Base-by-base conservation (phyloP, 2,113 vertebrate genomes). In the Lontra canadensis region DNA sequence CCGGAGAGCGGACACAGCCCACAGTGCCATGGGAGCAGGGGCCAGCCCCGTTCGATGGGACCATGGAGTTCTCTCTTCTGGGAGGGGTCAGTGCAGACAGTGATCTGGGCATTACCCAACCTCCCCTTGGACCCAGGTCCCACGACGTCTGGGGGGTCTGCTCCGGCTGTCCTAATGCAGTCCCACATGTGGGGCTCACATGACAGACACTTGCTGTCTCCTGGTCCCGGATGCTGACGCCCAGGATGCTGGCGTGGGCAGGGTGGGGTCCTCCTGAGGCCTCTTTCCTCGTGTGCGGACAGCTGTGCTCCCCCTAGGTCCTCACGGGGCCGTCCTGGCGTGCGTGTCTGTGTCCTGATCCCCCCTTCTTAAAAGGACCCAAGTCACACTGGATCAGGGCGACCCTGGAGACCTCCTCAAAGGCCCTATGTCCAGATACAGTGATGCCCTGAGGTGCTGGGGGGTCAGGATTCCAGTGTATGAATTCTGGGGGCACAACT, bases 11-110 rank as follows among this genome's bases (percentile, higher is more conserved):
- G 63, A 29, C 17, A 0, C 29, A 3, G 39, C 65, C 25, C 12
- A 0, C 11, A 2, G 9, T 1, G 25, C 4, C 17, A 0, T n/a
- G 1, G 0, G 5, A 18, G 29, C 59, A 6, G 63, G 1, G 90
- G 47, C 73, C 7, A 1, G 20, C 34, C 3, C 2, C 0, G 36
- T 7, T 42, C 36, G 7, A 9, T 0, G 0, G 49, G 71, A 3
- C 49, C 0, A 0, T 8, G 4, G 2, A 1, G 20, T 3, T 25
- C 14, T 23, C 36, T 18, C 13, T 29, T 4, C 4, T 6, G 4
- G 2, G 0, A 25, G n/a, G 15, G 7, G 20, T 78, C 34, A 6
- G n/a, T 57, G 10, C 14, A 29, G n/a, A 61, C 0, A 13, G 52
- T 3, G 18, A 7, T 4, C 47, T 25, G 81, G 29, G 25, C 42